A percentile compares a stretch with the other conserved stretches of the same genome.
Conservation (phyloP, 2,888 invertebrate species). For the Lamellibrachia columna region DNA sequence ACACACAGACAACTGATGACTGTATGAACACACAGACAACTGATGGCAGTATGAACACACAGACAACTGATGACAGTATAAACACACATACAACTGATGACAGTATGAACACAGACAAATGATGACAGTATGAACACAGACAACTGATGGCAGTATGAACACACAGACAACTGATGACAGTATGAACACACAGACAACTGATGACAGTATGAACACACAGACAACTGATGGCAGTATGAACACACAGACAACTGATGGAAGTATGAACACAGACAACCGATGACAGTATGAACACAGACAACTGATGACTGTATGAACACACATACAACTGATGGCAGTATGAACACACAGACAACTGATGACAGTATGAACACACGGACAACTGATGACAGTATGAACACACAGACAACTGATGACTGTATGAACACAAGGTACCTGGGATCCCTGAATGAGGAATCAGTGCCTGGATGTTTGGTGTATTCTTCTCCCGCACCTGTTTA, state of each 20-base stretch:
- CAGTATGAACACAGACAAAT: neutral
- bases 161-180: too few species aligned
- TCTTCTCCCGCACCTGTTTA: neutral
- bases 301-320: too few species aligned
- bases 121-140: too few species aligned
- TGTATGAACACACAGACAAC: neutral
- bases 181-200: neutral
- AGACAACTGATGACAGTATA: neutral
- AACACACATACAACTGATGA: neutral
- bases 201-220: neutral
- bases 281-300: too few species aligned
- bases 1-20: neutral
- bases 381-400: too few species aligned
- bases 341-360: too few species aligned
- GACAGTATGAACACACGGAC: too few species aligned
- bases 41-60: too few species aligned
- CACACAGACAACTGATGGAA: neutral
- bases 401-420: neutral
- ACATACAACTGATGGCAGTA: too few species aligned
- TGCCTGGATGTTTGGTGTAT: neutral
- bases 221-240: neutral
- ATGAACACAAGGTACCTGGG: neutral
- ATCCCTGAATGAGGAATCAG: neutral
- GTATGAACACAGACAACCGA: too few species aligned
- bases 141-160: neutral